A percentile compares a stretch with the other conserved stretches of the same genome.
Evolutionary conservation across 2,888 invertebrate genomes (phyloP).

Genomic region (Ecliptopera silaceata): DNA sequence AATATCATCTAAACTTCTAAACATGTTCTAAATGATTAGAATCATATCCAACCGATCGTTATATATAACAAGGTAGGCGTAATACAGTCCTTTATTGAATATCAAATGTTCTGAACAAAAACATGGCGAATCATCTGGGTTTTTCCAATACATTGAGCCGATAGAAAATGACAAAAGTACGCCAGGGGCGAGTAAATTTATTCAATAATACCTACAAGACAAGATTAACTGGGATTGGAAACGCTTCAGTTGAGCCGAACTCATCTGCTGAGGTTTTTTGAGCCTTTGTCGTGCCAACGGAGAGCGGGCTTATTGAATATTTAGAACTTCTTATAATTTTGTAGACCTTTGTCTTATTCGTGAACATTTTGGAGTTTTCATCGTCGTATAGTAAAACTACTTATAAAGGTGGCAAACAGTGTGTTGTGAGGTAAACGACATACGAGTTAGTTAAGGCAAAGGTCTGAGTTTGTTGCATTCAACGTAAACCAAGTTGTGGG

Average conservation of each 20-base stretch:
- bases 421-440: constrained; percentile 41
- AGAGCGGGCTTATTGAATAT: constrained; percentile 16
- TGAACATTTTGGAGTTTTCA: constrained; percentile 37
- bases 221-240: constrained; percentile 73
- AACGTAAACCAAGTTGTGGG: constrained; percentile 51
- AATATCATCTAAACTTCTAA: too few species aligned
- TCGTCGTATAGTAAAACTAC: background rate
- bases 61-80: constrained; percentile 20
- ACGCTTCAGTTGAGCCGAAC: constrained; percentile 67
- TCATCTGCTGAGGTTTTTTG: constrained; percentile 65
- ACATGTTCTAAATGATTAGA: constrained; percentile 41
- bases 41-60: constrained; percentile 30
- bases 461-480: constrained; percentile 60
- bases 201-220: constrained; percentile 70
- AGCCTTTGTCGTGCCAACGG: constrained; percentile 40
- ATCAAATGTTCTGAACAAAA: constrained; percentile 40
- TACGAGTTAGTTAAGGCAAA: constrained; percentile 57
- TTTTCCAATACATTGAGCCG: constrained; percentile 57
- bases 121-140: constrained; percentile 45
- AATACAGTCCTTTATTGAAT: constrained; percentile 40
- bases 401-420: constrained; percentile 17
- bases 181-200: constrained; percentile 63
- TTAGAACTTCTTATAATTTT: constrained; percentile 18
- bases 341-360: constrained; percentile 34
- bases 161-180: constrained; percentile 60